These are phyloP conservation scores for Apotomis capreana DNA, from an alignment of 2,888 invertebrate genomes.

Conservation along the genomic window DNA sequence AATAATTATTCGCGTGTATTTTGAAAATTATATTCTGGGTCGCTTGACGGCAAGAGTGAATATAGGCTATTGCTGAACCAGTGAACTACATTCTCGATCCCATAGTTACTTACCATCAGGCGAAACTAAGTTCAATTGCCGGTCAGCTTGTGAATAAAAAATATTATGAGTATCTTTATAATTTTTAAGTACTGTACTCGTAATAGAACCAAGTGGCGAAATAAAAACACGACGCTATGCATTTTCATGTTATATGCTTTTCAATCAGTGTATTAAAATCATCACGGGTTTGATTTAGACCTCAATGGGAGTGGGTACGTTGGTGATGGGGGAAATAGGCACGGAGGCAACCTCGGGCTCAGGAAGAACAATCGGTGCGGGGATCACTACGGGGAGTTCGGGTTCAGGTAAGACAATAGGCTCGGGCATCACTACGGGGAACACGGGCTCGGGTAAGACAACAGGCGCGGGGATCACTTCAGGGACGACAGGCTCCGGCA, in stretches of 20 bases:
- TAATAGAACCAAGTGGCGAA: neutral
- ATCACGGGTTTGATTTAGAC: neutral
- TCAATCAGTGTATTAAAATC: neutral
- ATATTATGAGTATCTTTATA: too few species aligned
- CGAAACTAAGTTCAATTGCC: too few species aligned
- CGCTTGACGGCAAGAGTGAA: too few species aligned
- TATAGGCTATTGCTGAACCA: too few species aligned
- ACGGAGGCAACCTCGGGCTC: neutral
- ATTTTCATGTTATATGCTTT: neutral
- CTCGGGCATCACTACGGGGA: constrained; percentile 11
- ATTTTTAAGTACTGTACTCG: too few species aligned
- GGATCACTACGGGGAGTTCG: constrained; percentile 39
- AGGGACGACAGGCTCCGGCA: constrained; percentile 41
- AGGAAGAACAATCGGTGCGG: too few species aligned
- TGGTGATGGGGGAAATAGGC: constrained; percentile 7
- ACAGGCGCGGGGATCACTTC: constrained; percentile 35
- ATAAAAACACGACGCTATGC: neutral
- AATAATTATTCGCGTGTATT: too few species aligned
- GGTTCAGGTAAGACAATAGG: constrained; percentile 39
- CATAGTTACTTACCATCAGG: too few species aligned
- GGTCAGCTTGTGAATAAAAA: too few species aligned
- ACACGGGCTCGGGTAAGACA: neutral
- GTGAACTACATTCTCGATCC: too few species aligned
- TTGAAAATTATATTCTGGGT: too few species aligned
- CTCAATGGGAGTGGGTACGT: constrained; percentile 1